These are phyloP conservation scores for Pelmatolapia mariae DNA, from an alignment of 2,113 vertebrate species.

Conservation along the genomic window DNA sequence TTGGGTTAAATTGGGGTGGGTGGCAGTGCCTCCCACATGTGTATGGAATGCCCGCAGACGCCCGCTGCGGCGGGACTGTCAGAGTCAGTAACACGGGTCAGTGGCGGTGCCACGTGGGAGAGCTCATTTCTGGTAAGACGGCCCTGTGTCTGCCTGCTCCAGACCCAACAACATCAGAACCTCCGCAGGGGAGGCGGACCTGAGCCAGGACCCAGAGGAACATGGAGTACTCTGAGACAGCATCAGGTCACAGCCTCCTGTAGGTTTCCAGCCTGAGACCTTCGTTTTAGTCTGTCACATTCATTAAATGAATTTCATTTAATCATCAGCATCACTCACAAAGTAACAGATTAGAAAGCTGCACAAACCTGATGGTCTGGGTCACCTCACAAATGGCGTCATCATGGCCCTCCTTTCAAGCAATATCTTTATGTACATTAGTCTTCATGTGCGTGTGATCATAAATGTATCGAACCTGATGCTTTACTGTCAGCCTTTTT, in stretches of 20 bases:
- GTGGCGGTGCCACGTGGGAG: conserved; percentile 68
- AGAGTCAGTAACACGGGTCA: conserved; percentile 76
- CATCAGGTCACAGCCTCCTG: conserved; percentile 27
- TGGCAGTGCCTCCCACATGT: conserved; percentile 69
- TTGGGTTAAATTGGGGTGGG: conserved; percentile 75
- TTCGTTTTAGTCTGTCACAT: not conserved
- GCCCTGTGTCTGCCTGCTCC: conserved; percentile 30
- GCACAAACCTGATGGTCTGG: not conserved
- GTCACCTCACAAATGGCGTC: not conserved
- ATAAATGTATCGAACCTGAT: not conserved
- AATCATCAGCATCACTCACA: not conserved
- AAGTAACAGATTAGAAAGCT: not conserved
- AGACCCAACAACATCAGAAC: conserved; percentile 56
- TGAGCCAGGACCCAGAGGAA: conserved; percentile 43
- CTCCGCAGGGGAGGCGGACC: conserved; percentile 41
- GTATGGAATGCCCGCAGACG: conserved; percentile 69
- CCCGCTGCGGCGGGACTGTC: conserved; percentile 67
- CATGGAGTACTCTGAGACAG: conserved; percentile 16
- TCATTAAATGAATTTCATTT: conserved; percentile 8
- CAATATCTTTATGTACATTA: not conserved
- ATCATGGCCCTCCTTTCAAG: not conserved
- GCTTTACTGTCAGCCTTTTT: not conserved
- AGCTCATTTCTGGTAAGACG: conserved; percentile 55
- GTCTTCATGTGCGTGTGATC: not conserved
- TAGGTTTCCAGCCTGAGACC: not conserved